phyloP scores from a whole-genome alignment of 2,888 invertebrate genomes.

The Andrena minutula region DNA sequence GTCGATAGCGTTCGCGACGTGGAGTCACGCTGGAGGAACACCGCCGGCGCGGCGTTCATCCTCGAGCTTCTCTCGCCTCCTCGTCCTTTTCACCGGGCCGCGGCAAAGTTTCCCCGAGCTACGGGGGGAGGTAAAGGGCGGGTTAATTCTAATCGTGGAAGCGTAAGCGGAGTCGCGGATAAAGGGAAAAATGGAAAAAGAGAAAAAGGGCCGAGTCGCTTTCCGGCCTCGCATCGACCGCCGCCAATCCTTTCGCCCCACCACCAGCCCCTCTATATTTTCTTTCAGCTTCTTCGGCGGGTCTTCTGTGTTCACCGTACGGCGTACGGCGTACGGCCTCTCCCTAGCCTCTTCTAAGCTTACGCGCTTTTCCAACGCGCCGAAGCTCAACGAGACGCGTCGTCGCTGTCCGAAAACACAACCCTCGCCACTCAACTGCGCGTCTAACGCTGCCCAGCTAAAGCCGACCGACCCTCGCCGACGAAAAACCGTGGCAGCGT shows the following conservation, averaged over 20 bases:
- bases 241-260: neutral
- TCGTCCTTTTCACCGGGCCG: slow-evolving; percentile 24
- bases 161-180: slow-evolving; percentile 35
- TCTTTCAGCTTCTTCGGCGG: slow-evolving; percentile 72
- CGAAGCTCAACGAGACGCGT: slow-evolving; percentile 38
- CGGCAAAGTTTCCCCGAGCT: neutral
- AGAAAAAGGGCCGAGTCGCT: slow-evolving; percentile 7
- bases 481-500: neutral
- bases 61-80: neutral
- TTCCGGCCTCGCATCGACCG: slow-evolving; percentile 23
- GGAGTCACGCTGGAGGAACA: neutral
- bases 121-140: neutral
- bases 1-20: slow-evolving; percentile 37
- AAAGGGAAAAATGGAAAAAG: slow-evolving; percentile 21
- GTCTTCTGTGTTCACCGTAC: slow-evolving; percentile 81
- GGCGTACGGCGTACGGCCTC: slow-evolving; percentile 83
- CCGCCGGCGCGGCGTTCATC: neutral
- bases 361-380: slow-evolving; percentile 42
- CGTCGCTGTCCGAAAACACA: neutral
- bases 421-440: neutral
- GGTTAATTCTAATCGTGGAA: slow-evolving; percentile 51
- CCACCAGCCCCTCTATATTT: slow-evolving; percentile 11
- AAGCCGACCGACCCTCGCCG: slow-evolving; percentile 2
- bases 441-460: slow-evolving; percentile 50
- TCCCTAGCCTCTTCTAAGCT: slow-evolving; percentile 58